phyloP scores from a whole-genome alignment of 2,888 invertebrate genomes.

The Nebria brevicollis region DNA sequence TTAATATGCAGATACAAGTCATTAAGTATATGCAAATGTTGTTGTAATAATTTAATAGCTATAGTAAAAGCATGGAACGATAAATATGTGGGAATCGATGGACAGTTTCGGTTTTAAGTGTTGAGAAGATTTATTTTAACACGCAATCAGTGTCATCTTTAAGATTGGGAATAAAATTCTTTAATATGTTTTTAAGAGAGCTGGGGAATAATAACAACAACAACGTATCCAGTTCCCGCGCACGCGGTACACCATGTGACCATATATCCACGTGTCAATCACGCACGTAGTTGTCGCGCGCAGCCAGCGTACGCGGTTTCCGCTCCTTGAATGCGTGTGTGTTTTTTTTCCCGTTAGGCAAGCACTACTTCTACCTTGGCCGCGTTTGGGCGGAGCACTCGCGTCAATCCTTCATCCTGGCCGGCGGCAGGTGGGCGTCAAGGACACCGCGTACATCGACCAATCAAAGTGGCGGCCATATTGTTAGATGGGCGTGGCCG shows the following conservation, averaged over 20 bases:
- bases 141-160: background rate
- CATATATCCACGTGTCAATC: conserved; percentile 19
- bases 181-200: too few relatives aligned
- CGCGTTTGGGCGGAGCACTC: conserved; percentile 55
- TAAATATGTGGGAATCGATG: background rate
- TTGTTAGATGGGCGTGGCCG: conserved; percentile 71
- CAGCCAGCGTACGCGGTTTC: background rate
- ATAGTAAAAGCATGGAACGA: background rate
- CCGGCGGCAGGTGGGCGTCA: conserved; percentile 62
- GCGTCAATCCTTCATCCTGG: conserved; percentile 59
- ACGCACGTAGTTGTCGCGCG: too few relatives aligned
- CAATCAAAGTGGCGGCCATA: conserved; percentile 74
- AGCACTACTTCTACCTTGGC: conserved; percentile 49
- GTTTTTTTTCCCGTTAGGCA: conserved; percentile 47
- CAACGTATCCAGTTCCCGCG: conserved; percentile 26
- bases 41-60: background rate
- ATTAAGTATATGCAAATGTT: background rate
- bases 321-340: background rate
- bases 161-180: background rate
- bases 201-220: too few relatives aligned
- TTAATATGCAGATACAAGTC: background rate
- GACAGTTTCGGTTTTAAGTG: background rate
- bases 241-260: conserved; percentile 11
- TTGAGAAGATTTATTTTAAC: background rate
- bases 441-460: conserved; percentile 61